Base-by-base conservation (phyloP, 2,888 invertebrate species). In the Drosophila helvetica region DNA sequence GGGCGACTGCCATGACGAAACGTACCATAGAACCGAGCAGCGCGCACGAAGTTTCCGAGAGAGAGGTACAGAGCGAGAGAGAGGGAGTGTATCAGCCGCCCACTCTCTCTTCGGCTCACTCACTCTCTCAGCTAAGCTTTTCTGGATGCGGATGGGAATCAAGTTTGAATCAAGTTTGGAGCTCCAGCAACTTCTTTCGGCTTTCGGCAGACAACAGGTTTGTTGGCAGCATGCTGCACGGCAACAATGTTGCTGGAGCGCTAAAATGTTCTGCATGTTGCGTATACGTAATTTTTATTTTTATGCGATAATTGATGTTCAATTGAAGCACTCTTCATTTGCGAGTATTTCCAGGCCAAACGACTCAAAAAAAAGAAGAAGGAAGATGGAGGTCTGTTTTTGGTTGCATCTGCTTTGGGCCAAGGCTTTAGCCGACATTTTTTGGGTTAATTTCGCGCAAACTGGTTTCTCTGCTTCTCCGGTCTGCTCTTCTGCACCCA, bases 371-470 rank as follows among this genome's bases (percentile, higher is more conserved):
- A 38, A 15, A 38, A 15, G 7, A 33, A 54, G n/a, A 18, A 22
- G 5, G 33, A 38, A 38, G 38, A 38, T 38, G 15, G 7, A n/a
- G 38, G 38, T 38, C 38, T 30, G 43, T 42, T 58, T 18, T 46
- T 22, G 58, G 25, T 48, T 70, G 46, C 65, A 68, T 51, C 53
- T 68, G 62, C 51, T 64, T 57, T 73, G 51, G 60, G 75, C 77
- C 88, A 87, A 87, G 82, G 81, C 52, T 75, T 65, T 18, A 50
- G 46, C 45, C 10, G 6, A 52, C 6, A 38, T 53, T 70, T 76
- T 71, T 80, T n/a, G 65, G 78, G 86, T 86, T 86, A 77, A 72
- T 74, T 64, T 65, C 67, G 65, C 65, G 63, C 51, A 56, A 81
- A 77, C 80, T 63, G 75, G 80, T 81, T 81, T 84, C 52, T 25